phyloP scores from a whole-genome alignment of 2,888 invertebrate genomes.

The Hirtodrosophila alboralis region DNA sequence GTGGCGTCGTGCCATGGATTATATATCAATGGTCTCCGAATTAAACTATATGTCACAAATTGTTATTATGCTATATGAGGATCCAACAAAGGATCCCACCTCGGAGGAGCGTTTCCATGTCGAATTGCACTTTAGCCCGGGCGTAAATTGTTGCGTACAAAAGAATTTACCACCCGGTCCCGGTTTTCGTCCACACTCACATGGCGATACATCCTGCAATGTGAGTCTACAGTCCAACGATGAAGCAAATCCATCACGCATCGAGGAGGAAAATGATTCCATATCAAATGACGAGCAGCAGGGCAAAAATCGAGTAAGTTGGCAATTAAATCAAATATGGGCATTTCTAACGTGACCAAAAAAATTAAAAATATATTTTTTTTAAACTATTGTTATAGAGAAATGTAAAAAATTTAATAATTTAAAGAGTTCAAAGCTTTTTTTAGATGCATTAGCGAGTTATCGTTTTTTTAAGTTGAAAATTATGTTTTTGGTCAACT shows the following conservation, averaged over 20 bases:
- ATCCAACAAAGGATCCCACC: slow-evolving; percentile 96
- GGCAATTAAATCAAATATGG: too few species aligned
- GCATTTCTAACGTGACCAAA: too few species aligned
- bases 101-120: slow-evolving; percentile 98
- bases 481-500: too few species aligned
- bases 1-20: slow-evolving; percentile 99
- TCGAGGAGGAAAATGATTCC: slow-evolving; percentile 89
- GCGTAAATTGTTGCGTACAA: slow-evolving; percentile 97
- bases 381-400: too few species aligned
- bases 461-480: too few species aligned
- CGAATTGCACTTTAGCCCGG: slow-evolving; percentile 99
- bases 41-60: slow-evolving; percentile 99
- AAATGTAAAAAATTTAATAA: too few species aligned
- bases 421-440: too few species aligned
- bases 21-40: slow-evolving; percentile 98
- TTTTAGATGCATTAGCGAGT: too few species aligned
- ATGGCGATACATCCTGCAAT: slow-evolving; percentile 88
- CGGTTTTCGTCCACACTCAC: slow-evolving; percentile 95
- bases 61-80: slow-evolving; percentile 99
- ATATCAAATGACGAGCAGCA: slow-evolving; percentile 79
- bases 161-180: slow-evolving; percentile 97
- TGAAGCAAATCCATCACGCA: slow-evolving; percentile 88
- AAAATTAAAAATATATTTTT: too few species aligned
- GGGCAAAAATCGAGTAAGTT: slow-evolving; percentile 67
- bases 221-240: slow-evolving; percentile 86